Evolutionary conservation across 1,140 invertebrate genomes (phyloP).

Genomic region (Coelopa frigida): DNA sequence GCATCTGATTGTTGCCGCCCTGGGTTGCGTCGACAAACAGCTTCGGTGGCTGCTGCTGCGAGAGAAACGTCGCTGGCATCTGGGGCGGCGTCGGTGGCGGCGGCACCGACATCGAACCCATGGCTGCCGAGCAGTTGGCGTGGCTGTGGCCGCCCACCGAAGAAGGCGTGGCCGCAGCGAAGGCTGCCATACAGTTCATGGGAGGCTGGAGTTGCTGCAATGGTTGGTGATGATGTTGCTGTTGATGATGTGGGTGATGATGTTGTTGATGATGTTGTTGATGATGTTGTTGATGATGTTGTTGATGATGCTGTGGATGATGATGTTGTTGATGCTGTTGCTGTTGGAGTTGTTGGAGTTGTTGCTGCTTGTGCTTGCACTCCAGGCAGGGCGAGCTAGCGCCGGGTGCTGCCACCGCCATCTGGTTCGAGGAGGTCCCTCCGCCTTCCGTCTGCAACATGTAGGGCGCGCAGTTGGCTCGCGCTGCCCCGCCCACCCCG

Average conservation of each 20-base stretch:
- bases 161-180: no score
- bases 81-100: conserved; percentile 2
- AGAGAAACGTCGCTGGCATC: background rate
- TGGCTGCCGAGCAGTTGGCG: no score
- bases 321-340: no score
- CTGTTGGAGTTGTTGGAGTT: background rate
- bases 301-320: no score
- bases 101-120: conserved; percentile 1
- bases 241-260: background rate
- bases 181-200: no score
- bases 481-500: background rate
- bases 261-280: background rate
- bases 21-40: background rate
- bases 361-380: conserved; percentile 7
- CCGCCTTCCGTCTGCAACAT: background rate
- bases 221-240: background rate
- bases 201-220: background rate
- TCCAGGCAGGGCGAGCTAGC: conserved; percentile 1
- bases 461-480: conserved; percentile 6
- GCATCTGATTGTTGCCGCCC: conserved; percentile 16
- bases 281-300: conserved; percentile 3
- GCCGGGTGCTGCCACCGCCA: background rate
- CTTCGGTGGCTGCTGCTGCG: background rate
- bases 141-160: no score
- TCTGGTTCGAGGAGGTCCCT: background rate